phyloP scores from a whole-genome alignment of 2,888 invertebrate species.

The Pyrochroa serraticornis region DNA sequence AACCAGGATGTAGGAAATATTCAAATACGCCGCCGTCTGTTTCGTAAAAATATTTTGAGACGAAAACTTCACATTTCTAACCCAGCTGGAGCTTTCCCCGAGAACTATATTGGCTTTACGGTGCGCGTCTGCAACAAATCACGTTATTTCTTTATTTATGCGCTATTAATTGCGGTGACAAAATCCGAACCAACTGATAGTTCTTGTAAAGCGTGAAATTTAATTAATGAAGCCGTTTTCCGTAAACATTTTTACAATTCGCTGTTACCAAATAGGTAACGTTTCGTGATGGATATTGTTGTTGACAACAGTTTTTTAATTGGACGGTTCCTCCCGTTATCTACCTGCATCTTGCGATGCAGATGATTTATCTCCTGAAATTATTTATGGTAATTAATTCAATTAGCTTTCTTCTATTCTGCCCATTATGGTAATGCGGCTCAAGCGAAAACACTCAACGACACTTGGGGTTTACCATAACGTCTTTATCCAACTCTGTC shows the following conservation, averaged over 20 bases:
- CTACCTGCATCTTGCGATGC: not conserved
- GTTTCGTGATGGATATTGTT: not conserved
- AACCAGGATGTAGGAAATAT: too few relatives aligned
- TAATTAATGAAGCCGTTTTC: not conserved
- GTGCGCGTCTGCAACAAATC: not conserved
- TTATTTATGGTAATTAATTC: constrained; percentile 6
- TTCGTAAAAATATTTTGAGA: not conserved
- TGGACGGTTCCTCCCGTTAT: not conserved
- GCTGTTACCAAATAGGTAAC: not conserved
- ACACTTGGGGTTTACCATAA: too few relatives aligned
- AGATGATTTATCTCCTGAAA: not conserved
- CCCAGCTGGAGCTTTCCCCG: too few relatives aligned
- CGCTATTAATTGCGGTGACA: constrained; percentile 1
- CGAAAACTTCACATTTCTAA: not conserved
- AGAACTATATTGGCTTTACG: constrained; percentile 1
- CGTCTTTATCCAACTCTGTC: too few relatives aligned
- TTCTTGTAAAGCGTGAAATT: not conserved
- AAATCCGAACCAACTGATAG: not conserved
- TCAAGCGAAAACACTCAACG: too few relatives aligned
- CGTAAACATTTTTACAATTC: not conserved
- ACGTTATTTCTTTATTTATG: not conserved
- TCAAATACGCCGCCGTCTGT: not conserved
- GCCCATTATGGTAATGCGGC: too few relatives aligned
- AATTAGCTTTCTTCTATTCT: not conserved
- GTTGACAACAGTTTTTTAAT: not conserved